A percentile compares a stretch with the other conserved stretches of the same genome.
phyloP scores from a whole-genome alignment of 2,888 invertebrate species.

The Gandaritis pyraliata region DNA sequence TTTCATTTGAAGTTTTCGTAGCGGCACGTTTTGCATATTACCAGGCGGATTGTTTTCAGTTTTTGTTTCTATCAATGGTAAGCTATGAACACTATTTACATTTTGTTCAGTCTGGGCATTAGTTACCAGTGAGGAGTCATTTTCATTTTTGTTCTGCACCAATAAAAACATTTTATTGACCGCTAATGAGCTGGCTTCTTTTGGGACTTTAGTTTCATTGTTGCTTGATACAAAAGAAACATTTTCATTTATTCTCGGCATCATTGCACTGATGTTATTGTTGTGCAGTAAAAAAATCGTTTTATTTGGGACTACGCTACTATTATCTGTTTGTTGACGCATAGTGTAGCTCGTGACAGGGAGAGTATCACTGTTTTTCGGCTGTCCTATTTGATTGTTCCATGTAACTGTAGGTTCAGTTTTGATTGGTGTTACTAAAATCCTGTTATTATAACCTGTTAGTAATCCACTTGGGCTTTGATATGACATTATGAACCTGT shows the following conservation, averaged over 20 bases:
- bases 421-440: constrained; percentile 16
- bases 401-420: constrained; percentile 4
- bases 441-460: constrained; percentile 12
- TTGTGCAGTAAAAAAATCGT: constrained; percentile 12
- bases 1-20: constrained; percentile 11
- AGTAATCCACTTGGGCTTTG: constrained; percentile 8
- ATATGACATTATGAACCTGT: constrained; percentile 8
- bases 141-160: constrained; percentile 21
- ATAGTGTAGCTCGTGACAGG: not conserved
- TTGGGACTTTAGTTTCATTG: constrained; percentile 1
- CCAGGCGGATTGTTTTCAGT: not conserved
- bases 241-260: constrained; percentile 10
- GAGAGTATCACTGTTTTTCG: not conserved
- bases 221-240: constrained; percentile 2
- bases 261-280: constrained; percentile 4
- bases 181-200: constrained; percentile 2
- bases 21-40: not conserved
- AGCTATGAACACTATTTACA: not conserved
- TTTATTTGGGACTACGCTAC: constrained; percentile 13
- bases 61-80: constrained; percentile 1
- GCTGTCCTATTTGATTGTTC: constrained; percentile 5
- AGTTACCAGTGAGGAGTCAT: not conserved
- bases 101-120: constrained; percentile 7
- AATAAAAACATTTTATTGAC: constrained; percentile 18
- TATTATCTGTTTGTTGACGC: constrained; percentile 9